Base-by-base conservation (phyloP, 2,113 vertebrate genomes). In the Larimichthys crocea region DNA sequence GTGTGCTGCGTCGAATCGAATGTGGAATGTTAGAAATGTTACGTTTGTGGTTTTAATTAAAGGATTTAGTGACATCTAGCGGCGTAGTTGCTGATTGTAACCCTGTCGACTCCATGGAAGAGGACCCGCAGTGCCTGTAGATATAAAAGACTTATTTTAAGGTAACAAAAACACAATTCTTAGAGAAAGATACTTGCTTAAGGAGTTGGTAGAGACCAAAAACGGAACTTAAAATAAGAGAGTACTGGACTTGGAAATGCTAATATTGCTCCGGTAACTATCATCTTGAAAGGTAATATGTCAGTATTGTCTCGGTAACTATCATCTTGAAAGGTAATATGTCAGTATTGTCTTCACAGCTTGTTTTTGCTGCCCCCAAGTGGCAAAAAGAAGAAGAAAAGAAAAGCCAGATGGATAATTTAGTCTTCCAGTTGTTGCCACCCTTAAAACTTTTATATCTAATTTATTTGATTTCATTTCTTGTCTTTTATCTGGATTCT, bases 1-100 rank as follows among this genome's bases (percentile, higher is more conserved):
- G 8, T 82, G 63, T 40, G 5, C 48, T 53, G 49, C 4, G n/a
- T 15, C 9, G 20, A 48, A 65, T 15, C 76, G 65, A 64, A 66
- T 40, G 10, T 9, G 31, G 3, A 40, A 42, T 56, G 16, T 42
- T 12, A 9, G 3, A 24, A n/a, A 40, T 57, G 4, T 19, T 10
- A 14, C 15, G 4, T 62, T 11, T 11, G 14, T 35, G n/a, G 49
- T 20, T 67, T 40, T n/a, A 19, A 1, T 46, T 46, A 46, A 46
- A 40, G 7, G 35, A 40, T 40, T 40, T 2, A 40, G 35, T 8
- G 7, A 40, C 35, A 40, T 40, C 35, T 40, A 40, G 35, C 35
- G 6, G 7, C 35, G 35, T 35, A 35, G 35, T 31, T 6, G 31
- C 31, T 31, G 31, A 6, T 6, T 31, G 31, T 6, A 31, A 31